Percentiles rank a stretch among this genome's conserved stretches.
These are phyloP conservation scores for Ligdia adustata DNA, from an alignment of 2,888 invertebrate genomes.

Conservation along the genomic window DNA sequence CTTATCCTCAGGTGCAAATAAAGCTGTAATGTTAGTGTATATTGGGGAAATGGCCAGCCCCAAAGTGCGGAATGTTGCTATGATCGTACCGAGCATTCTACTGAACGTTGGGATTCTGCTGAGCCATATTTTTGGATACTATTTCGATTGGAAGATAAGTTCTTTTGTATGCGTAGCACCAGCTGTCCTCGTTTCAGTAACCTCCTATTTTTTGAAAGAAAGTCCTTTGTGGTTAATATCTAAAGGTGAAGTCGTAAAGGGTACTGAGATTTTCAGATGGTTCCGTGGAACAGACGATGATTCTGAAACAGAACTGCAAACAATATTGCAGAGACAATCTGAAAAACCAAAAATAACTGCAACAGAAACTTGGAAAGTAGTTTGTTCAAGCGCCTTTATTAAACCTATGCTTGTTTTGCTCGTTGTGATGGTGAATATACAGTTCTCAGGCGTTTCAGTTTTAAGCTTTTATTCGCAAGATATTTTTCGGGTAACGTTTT, in stretches of 20 bases:
- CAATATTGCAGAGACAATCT: constrained; percentile 17
- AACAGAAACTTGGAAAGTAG: constrained; percentile 8
- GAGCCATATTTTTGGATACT: constrained; percentile 20
- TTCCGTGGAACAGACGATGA: constrained; percentile 41
- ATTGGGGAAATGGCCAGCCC: constrained; percentile 43
- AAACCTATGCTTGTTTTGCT: constrained; percentile 10
- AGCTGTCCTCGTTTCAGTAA: constrained; percentile 1
- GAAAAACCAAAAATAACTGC: constrained; percentile 3
- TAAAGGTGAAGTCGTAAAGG: constrained; percentile 44
- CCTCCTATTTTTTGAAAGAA: constrained; percentile 38
- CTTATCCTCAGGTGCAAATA: constrained; percentile 40
- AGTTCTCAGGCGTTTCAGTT: constrained; percentile 17
- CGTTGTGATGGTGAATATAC: constrained; percentile 9
- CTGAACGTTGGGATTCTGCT: constrained; percentile 11
- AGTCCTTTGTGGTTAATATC: constrained; percentile 50
- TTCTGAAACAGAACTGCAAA: constrained; percentile 41
- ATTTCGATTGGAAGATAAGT: constrained; percentile 15
- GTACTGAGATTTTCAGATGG: constrained; percentile 42
- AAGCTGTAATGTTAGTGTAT: constrained; percentile 40
- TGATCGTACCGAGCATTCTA: constrained; percentile 12
- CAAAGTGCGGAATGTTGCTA: constrained; percentile 7
- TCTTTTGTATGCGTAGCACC: constrained; percentile 12
- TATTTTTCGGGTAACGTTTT: constrained; percentile 15
- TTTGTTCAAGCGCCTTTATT: constrained; percentile 12
- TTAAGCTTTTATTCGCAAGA: constrained; percentile 19